Evolutionary conservation across 1,140 invertebrate genomes (phyloP), one percentile per base, ranked within the genome.

Genomic region (Tetragnatha versicolor): DNA sequence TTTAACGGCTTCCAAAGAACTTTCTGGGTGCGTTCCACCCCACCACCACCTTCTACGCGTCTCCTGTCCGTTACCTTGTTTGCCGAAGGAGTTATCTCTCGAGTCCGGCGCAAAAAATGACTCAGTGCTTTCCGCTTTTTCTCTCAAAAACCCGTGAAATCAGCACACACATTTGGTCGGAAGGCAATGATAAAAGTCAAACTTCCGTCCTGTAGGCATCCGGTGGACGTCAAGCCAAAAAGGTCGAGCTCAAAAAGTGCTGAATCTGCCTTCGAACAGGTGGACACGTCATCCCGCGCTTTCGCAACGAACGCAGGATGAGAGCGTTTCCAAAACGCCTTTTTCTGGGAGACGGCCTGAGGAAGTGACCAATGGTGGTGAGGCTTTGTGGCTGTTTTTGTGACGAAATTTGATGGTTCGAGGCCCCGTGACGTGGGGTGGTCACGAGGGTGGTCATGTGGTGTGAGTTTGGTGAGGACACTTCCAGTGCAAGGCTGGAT

Each of bases 141-240:
- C 42, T 47, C 58, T 27, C 37, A 77, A 77, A 77, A 66, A 77
- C 60, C 45, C 45, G 55, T 42, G 60, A 60, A 77, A 77, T 77
- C 73, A 66, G 73, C 73, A 77, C 55, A 73, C 73, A 39, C 73
- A 49, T 61, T 77, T 63, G 53, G 33, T 49, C 60, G 33, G 39
- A 29, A 35, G 27, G 39, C 29, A 61, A 39, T 61, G 73, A 77
- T 77, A 77, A 77, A 77, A 77, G 61, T 65, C 73, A 77, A 66
- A 65, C 73, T 77, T 77, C 73, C 73, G 60, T 77, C 73, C 73
- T 77, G 73, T 55, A 65, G 35, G 61, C 73, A 65, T 77, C 73
- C 73, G 73, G 73, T 77, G 73, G 73, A 77, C 73, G 73, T 65
- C 47, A 51, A 45, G 61, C 14, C 27, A 75, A 75, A 77, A 77